These are phyloP conservation scores for Nymphalis urticae DNA, from an alignment of 2,888 invertebrate genomes.

Conservation along the genomic window DNA sequence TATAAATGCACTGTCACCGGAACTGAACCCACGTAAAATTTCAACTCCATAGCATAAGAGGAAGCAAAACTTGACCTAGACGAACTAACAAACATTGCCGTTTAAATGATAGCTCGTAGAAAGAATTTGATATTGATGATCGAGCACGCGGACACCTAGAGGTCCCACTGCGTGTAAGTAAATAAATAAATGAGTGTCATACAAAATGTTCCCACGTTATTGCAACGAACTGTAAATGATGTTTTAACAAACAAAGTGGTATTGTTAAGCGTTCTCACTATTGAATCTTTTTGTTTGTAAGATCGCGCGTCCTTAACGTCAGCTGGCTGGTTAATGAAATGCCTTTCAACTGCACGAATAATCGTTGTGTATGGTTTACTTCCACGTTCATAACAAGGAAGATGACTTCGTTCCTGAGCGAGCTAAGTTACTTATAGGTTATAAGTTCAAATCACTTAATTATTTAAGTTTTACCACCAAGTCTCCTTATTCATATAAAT, in stretches of 20 bases:
- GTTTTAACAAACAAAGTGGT: conserved; percentile 6
- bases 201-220: conserved; percentile 15
- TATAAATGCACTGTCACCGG: too few relatives aligned
- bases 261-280: conserved; percentile 27
- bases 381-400: conserved; percentile 6
- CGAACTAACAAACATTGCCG: too few relatives aligned
- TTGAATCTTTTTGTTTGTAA: conserved; percentile 18
- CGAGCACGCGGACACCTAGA: neutral
- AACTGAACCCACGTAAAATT: too few relatives aligned
- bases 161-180: neutral
- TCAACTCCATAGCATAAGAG: too few relatives aligned
- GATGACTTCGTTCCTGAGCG: neutral
- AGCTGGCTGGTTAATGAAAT: neutral
- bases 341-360: neutral
- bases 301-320: conserved; percentile 21
- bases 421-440: neutral
- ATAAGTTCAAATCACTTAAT: neutral
- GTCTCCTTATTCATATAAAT: too few relatives aligned
- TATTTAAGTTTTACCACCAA: too few relatives aligned
- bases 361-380: conserved; percentile 6
- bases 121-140: too few relatives aligned
- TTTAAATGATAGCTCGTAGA: too few relatives aligned
- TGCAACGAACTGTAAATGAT: conserved; percentile 13
- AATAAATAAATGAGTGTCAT: neutral
- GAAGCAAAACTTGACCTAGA: too few relatives aligned